Conservation (phyloP, 2,797 vertebrate species). For the Podarcis lilfordi region DNA sequence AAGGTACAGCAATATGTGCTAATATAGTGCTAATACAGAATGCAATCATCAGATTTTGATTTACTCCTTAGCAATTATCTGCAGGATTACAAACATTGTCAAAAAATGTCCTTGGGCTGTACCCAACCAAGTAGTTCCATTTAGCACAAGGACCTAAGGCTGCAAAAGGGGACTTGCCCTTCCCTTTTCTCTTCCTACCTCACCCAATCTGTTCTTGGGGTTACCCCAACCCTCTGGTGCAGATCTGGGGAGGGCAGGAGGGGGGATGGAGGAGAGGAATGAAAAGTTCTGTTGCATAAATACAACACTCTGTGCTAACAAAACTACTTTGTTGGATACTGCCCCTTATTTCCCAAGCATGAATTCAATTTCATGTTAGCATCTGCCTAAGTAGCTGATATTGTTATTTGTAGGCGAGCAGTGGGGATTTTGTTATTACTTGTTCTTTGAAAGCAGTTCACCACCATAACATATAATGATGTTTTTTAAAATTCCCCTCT, state of each 20-base stretch:
- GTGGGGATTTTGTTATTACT: not conserved
- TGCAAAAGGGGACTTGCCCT: too few relatives aligned
- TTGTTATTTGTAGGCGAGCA: not conserved
- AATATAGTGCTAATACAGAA: not conserved
- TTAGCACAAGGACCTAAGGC: too few relatives aligned
- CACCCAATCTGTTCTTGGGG: too few relatives aligned
- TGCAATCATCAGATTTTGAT: not conserved
- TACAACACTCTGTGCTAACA: too few relatives aligned
- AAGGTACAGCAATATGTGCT: not conserved
- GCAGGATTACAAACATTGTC: not conserved
- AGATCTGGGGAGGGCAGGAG: too few relatives aligned
- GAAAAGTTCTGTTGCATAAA: too few relatives aligned
- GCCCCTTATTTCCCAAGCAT: slow-evolving; percentile 4
- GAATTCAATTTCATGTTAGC: not conserved
- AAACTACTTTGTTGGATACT: too few relatives aligned
- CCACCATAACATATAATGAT: not conserved
- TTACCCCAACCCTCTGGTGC: too few relatives aligned
- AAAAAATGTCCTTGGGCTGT: not conserved
- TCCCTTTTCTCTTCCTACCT: too few relatives aligned
- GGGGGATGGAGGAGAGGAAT: too few relatives aligned
- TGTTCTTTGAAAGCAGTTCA: not conserved
- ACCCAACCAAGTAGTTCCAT: too few relatives aligned
- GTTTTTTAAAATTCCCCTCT: not conserved
- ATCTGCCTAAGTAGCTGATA: not conserved
- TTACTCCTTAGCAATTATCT: not conserved